Evolutionary conservation across 2,113 vertebrate genomes (phyloP).

Genomic region (Myiozetetes cayanensis): DNA sequence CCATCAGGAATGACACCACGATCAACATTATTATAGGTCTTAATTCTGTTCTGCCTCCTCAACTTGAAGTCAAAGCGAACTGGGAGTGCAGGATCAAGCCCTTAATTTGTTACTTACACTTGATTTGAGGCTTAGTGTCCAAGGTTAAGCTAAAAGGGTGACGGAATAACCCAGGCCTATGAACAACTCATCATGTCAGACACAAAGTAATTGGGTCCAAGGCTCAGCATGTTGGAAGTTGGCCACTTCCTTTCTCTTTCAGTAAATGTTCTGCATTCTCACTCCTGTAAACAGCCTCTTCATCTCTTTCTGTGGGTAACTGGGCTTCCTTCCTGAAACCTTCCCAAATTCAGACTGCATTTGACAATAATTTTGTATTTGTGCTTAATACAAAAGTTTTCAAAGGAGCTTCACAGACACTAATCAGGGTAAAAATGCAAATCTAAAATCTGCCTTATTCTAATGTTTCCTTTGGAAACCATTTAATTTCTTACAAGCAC

Average conservation of each 20-base stretch:
- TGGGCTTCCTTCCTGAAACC: constrained; percentile 42
- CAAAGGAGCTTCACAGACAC: constrained; percentile 38
- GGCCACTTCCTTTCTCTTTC: constrained; percentile 38
- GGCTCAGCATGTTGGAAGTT: not conserved
- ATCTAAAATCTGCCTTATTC: constrained; percentile 60
- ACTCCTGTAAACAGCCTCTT: constrained; percentile 2
- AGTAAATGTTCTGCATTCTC: not conserved
- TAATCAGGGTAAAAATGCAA: constrained; percentile 66
- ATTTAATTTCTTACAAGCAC: constrained; percentile 59
- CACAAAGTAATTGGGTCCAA: constrained; percentile 24
- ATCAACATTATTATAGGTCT: not conserved
- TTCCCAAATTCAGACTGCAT: not conserved
- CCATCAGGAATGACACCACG: not conserved
- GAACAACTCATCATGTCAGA: not conserved
- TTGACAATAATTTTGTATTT: constrained; percentile 55
- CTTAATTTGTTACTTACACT: constrained; percentile 12
- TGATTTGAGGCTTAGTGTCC: not conserved
- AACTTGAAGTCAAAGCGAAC: not conserved
- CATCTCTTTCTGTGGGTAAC: not conserved
- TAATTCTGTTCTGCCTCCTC: not conserved
- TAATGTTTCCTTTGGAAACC: constrained; percentile 59
- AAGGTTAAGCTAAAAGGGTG: not conserved
- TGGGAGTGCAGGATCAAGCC: not conserved
- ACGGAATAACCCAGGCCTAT: not conserved
- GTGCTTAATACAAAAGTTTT: constrained; percentile 51